phyloP scores from a whole-genome alignment of 2,888 invertebrate genomes.

The Meandrusa payeni region DNA sequence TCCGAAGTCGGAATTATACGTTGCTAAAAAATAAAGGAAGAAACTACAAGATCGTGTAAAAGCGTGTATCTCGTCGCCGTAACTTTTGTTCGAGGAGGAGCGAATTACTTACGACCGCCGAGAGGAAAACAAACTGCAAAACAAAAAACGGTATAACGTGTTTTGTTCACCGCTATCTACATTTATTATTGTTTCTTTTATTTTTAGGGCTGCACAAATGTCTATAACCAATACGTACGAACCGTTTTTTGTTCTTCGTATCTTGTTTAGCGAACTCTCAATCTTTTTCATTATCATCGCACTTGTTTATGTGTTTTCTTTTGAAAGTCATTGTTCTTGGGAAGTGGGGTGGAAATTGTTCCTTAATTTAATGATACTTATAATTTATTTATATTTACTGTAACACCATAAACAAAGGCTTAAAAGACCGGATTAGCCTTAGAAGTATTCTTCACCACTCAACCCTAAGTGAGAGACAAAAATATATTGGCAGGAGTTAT shows the following conservation, averaged over 20 bases:
- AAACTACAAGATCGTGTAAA: slow-evolving; percentile 54
- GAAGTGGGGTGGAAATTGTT: no score
- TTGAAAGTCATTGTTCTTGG: no score
- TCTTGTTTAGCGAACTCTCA: slow-evolving; percentile 4
- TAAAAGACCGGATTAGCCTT: no score
- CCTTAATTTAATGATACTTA: no score
- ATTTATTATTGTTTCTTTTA: slow-evolving; percentile 16
- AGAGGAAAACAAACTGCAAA: slow-evolving; percentile 64
- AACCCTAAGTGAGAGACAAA: no score
- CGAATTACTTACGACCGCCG: slow-evolving; percentile 67
- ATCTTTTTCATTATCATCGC: slow-evolving; percentile 12
- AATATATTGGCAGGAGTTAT: no score
- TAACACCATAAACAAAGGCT: no score
- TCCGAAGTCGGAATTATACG: slow-evolving; percentile 71
- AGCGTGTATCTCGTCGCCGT: slow-evolving; percentile 48
- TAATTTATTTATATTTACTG: no score
- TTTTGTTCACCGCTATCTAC: slow-evolving; percentile 23
- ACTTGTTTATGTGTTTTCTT: no score
- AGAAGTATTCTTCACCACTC: no score
- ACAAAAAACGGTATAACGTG: slow-evolving; percentile 54
- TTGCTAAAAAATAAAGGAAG: slow-evolving; percentile 54
- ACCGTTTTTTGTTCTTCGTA: slow-evolving; percentile 11
- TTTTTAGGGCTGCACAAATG: slow-evolving; percentile 17
- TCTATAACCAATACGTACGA: slow-evolving; percentile 16
- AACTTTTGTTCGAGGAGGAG: slow-evolving; percentile 60